Conservation (phyloP, 2,888 invertebrate genomes). For the Agonopterix subpropinquella region DNA sequence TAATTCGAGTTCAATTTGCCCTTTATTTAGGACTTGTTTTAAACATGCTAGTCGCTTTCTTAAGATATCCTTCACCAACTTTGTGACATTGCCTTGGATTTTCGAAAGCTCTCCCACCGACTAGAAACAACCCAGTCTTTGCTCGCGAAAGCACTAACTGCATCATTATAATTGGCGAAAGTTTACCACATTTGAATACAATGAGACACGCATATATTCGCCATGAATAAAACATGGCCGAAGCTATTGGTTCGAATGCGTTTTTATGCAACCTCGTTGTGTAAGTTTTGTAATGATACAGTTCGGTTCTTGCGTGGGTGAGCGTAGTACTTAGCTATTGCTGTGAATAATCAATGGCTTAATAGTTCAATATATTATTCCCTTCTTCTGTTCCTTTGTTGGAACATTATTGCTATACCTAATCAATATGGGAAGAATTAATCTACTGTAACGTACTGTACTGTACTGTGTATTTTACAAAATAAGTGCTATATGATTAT, state of each 20-base stretch:
- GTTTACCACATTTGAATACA: slow-evolving; percentile 68
- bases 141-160: slow-evolving; percentile 46
- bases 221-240: slow-evolving; percentile 62
- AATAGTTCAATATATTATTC: too few relatives aligned
- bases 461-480: too few relatives aligned
- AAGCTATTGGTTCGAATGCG: slow-evolving; percentile 24
- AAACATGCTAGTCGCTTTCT: too few relatives aligned
- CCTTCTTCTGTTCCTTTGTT: too few relatives aligned
- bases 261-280: slow-evolving; percentile 53
- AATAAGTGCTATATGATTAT: too few relatives aligned
- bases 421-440: too few relatives aligned
- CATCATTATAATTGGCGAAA: slow-evolving; percentile 65
- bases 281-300: slow-evolving; percentile 41
- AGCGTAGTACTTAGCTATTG: not conserved
- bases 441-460: too few relatives aligned
- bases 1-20: too few relatives aligned
- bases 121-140: slow-evolving; percentile 34
- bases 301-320: slow-evolving; percentile 23
- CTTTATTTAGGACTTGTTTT: too few relatives aligned
- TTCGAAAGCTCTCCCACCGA: slow-evolving; percentile 34
- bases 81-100: slow-evolving; percentile 16
- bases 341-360: too few relatives aligned
- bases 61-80: slow-evolving; percentile 1
- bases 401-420: too few relatives aligned
- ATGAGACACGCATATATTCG: slow-evolving; percentile 47